Percentiles rank a stretch among this genome's conserved stretches.
These are phyloP conservation scores for Calidris pugnax DNA, from an alignment of 2,113 vertebrate species.

Conservation along the genomic window DNA sequence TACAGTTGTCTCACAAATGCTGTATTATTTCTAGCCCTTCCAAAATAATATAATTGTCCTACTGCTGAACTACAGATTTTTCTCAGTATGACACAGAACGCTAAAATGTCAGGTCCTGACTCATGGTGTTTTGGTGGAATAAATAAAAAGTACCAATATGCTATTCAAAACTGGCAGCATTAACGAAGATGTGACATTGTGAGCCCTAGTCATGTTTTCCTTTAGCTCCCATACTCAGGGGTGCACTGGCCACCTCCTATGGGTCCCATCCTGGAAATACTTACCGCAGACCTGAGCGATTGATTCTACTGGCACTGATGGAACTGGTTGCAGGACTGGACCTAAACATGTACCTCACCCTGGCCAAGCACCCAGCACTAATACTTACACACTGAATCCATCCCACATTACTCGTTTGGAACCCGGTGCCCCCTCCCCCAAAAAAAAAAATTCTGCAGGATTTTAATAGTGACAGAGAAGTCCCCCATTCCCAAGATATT, in stretches of 20 bases:
- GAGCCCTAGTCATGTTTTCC: background rate
- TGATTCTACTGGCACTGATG: background rate
- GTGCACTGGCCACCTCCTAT: background rate
- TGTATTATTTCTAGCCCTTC: conserved; percentile 60
- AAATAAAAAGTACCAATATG: conserved; percentile 70
- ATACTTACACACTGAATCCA: background rate
- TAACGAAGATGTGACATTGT: conserved; percentile 40
- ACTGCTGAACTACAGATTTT: conserved; percentile 72
- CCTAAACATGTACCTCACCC: background rate
- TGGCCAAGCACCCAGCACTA: background rate
- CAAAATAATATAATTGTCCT: conserved; percentile 59
- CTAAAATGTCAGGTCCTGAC: conserved; percentile 76
- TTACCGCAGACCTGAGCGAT: background rate
- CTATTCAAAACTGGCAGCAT: conserved; percentile 39
- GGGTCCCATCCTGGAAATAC: background rate
- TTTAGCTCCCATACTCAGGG: background rate
- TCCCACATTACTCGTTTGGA: background rate
- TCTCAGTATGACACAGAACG: conserved; percentile 73
- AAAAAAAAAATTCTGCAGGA: background rate
- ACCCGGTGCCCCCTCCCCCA: background rate
- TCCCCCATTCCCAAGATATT: background rate
- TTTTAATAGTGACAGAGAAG: background rate
- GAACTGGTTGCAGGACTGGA: background rate
- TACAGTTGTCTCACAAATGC: conserved; percentile 61
- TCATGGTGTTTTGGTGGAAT: conserved; percentile 72